Evolutionary conservation across 1,140 invertebrate genomes (phyloP), one percentile per base, ranked within the genome.

Genomic region (Pseudomyrmex pallidus): DNA sequence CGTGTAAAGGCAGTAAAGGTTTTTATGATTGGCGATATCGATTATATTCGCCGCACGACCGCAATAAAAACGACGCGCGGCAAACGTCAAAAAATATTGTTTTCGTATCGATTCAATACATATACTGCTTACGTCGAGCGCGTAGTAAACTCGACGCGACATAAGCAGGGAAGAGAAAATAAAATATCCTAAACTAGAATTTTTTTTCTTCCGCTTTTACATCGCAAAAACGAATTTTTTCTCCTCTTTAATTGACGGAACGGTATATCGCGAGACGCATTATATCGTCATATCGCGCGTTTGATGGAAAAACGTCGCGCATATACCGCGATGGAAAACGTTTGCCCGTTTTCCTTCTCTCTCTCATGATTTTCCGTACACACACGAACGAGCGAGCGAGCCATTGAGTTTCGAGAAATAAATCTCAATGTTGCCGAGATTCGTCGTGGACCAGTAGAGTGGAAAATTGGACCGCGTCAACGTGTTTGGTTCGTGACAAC

Each of bases 381-480:
- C 1, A 64, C 9, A 52, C 44, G 20, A 77, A 12, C 48, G 46
- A 82, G 35, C 78, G 64, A 20, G 17, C 82, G 67, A 83, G 83
- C 82, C 56, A 74, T 72, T 46, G 83, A 88, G 74, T 86, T 80
- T 74, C 25, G 35, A 57, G 82, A 46, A 80, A 87, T 87, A 84
- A 87, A 87, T 87, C 85, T 87, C 50, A 44, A 35, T 50, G 56
- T 46, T 70, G 57, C 74, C 17, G 68, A 35, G 82, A 64, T 52
- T 76, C 72, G 52, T 76, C 62, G 44, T 66, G 70, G 46, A 59
- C 46, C 77, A 84, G 68, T 46, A 62, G 82, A 80, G 85, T 84
- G 86, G 70, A 87, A 87, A 87, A 87, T 87, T 84, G 86, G 68
- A 84, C 67, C 67, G 59, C 74, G 74, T 78, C 76, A 87, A 22